Evolutionary conservation across 2,113 vertebrate genomes (phyloP).

Genomic region (Marcusenius ussheri): DNA sequence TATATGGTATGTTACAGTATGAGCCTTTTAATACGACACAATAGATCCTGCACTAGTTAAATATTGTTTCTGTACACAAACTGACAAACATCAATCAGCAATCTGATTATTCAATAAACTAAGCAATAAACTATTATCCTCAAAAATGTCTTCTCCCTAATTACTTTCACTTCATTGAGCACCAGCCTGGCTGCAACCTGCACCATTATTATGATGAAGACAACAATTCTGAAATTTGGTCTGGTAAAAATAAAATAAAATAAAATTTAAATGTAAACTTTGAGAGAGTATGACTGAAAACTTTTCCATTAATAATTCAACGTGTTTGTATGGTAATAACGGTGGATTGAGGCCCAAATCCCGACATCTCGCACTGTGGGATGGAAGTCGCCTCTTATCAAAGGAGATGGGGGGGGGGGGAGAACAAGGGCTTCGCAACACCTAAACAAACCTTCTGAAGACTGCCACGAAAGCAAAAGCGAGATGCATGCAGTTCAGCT

Average conservation of each 20-base stretch:
- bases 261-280: not conserved
- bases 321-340: not conserved
- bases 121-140: no score
- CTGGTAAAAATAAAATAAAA: not conserved
- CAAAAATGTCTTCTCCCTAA: no score
- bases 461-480: not conserved
- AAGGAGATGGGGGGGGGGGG: not conserved
- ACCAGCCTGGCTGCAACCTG: no score
- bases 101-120: not conserved
- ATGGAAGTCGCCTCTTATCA: slow-evolving; percentile 13
- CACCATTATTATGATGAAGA: no score
- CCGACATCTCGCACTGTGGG: not conserved
- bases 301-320: slow-evolving; percentile 17
- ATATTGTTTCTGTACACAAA: not conserved
- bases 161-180: no score
- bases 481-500: not conserved
- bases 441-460: not conserved
- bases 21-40: not conserved
- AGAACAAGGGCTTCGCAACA: not conserved
- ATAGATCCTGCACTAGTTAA: not conserved
- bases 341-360: not conserved
- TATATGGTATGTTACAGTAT: not conserved
- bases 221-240: not conserved
- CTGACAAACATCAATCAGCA: not conserved
- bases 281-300: not conserved